Percentiles rank a stretch among this genome's conserved stretches.
These are phyloP conservation scores for Zaprionus davidi DNA, from an alignment of 1,140 invertebrate genomes.

Conservation along the genomic window DNA sequence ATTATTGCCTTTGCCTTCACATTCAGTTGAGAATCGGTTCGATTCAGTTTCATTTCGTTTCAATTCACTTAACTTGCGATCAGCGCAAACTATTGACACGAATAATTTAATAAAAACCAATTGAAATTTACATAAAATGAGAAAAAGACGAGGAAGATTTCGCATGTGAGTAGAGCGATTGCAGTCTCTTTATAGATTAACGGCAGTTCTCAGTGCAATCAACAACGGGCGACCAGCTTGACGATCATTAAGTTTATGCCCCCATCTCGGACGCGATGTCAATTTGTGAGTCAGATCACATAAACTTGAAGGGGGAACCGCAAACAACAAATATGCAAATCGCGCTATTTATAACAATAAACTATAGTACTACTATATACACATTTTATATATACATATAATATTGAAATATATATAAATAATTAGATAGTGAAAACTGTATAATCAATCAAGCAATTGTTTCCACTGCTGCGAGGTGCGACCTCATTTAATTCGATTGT, in stretches of 20 bases:
- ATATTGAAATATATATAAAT: neutral
- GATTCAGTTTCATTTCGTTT: conserved; percentile 2
- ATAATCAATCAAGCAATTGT: neutral
- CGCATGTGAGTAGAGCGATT: conserved; percentile 60
- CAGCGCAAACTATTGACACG: conserved; percentile 43
- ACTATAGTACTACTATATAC: neutral
- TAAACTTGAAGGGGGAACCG: conserved; percentile 6
- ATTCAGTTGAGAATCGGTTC: conserved; percentile 11
- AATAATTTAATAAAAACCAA: conserved; percentile 48
- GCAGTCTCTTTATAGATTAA: conserved; percentile 63
- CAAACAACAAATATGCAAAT: conserved; percentile 1
- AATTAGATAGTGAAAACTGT: neutral
- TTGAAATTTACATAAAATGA: conserved; percentile 44
- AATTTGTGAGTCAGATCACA: conserved; percentile 68
- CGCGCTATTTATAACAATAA: conserved; percentile 7
- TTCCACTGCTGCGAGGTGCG: neutral
- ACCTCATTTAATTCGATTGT: conserved; percentile 2
- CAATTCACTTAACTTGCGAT: conserved; percentile 22
- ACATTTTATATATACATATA: neutral
- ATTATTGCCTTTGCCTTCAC: conserved; percentile 23
- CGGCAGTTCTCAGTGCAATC: conserved; percentile 37
- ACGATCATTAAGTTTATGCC: conserved; percentile 50
- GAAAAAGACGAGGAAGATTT: conserved; percentile 1
- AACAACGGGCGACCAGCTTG: conserved; percentile 17
- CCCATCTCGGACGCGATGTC: conserved; percentile 67